Evolutionary conservation across 2,888 invertebrate species (phyloP), one percentile per base, ranked within the genome.

Genomic region (Bombylius discolor): DNA sequence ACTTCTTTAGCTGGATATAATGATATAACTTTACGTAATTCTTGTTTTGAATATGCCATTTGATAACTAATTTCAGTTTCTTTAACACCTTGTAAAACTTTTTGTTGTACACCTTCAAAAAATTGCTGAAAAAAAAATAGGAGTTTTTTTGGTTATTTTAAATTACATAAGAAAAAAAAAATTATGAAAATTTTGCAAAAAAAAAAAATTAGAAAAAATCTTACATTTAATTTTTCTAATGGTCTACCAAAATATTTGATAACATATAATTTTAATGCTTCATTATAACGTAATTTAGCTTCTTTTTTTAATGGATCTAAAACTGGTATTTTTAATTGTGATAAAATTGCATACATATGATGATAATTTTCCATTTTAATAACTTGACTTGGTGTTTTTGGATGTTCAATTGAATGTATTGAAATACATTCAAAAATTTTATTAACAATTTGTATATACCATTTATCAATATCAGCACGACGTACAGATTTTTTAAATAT

Each of bases 21-120:
- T 64, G 87, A 88, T 58, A 97, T 94, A 48, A 96, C 90, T 74
- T 94, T 91, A 56, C 94, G 82, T 64, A 99, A 79, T 77, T 98
- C 97, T 76, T 94, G 93, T 76, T 97, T 95, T 71, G 93, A 95
- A 76, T 89, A 98, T 45, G 94, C 95, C 77, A 95, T 84, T 77
- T 98, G 97, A 78, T 93, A 99, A 69, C 96, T 92, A 55, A 99
- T 92, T 79, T 99, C 98, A 47, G 95, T 92, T 69, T 92, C 91
- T 71, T 94, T 95, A 51, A 95, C 93, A 55, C 99, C 98, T 67
- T 88, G 85, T 54, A 89, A 87, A 60, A 98, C 93, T 70, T 90
- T 89, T 60, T 86, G 87, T 75, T 95, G 87, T 55, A 99, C 95
- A 52, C 96, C 95, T 74, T 99, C 98, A 71, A 99, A 97, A 78